A percentile compares a stretch with the other conserved stretches of the same genome.
phyloP scores from a whole-genome alignment of 2,113 vertebrate genomes.

The Ciconia stormi region DNA sequence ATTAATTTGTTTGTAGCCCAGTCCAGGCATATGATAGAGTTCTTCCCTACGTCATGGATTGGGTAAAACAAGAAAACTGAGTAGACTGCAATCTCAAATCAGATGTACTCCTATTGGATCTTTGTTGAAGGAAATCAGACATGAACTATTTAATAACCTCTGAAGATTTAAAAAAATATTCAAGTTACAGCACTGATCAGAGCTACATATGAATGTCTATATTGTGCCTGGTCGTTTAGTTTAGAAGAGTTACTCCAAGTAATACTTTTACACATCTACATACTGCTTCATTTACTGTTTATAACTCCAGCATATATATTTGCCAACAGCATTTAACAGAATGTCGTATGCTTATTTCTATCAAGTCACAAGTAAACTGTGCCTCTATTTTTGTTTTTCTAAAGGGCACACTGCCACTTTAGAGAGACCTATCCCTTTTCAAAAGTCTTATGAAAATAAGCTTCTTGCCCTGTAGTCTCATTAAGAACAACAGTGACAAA shows the following conservation, averaged over 20 bases:
- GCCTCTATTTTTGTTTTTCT: slow-evolving; percentile 67
- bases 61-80: background rate
- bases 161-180: background rate
- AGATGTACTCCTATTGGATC: background rate
- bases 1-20: background rate
- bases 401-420: slow-evolving; percentile 72
- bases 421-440: slow-evolving; percentile 77
- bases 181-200: background rate
- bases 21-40: background rate
- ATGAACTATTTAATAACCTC: background rate
- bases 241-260: background rate
- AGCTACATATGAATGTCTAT: background rate
- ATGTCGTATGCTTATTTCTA: slow-evolving; percentile 43
- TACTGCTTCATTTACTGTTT: background rate
- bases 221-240: background rate
- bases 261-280: background rate
- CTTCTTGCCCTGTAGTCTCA: background rate
- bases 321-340: background rate
- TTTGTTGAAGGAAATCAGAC: background rate
- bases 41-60: background rate
- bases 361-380: slow-evolving; percentile 83
- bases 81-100: background rate
- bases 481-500: background rate
- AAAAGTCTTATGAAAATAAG: background rate
- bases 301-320: background rate